Base-by-base conservation (phyloP, 30 jellyfish, hydroid and myxozoan species). In the Aurelia sp. region DNA sequence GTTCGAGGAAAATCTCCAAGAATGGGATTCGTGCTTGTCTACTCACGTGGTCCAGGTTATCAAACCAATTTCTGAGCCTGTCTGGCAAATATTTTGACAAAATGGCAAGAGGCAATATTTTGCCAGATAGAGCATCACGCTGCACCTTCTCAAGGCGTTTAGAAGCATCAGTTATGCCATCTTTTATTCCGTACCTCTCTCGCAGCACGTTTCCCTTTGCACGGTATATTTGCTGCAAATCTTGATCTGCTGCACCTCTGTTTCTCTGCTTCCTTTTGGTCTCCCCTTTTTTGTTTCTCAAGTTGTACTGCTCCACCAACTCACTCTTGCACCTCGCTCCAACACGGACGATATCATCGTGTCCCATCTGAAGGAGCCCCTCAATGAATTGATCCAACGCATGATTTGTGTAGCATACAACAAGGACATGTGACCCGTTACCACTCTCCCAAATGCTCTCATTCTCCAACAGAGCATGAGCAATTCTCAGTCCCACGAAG, bases 311-410 rank as follows among this genome's bases (percentile, higher is more conserved):
- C 50, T 84, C 92, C 77, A 91, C 63, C 2, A 44, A 74, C 60
- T 91, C 96, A 64, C 88, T 80, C 0, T 66, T 44, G 79, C 90
- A 75, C 20, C 98, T 70, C 9, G 91, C 92, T 4, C 98, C 98
- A 55, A 87, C 92, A 24, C 98, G 74, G 53, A 92, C 64, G 51
- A 92, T 33, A 16, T 68, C 76, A 13, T 48, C 55, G 70, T 92
- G 97, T 8, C 95, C 95, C 88, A 80, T 60, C 50, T 71, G 68
- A 22, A 93, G 9, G 59, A 91, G 68, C 12, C 96, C 96, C 63
- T 81, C 84, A 62, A 88, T 27, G 68, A 87, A 93, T 78, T 88
- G 96, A 84, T 93, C 98, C 31, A 93, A 81, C 19, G 98, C 98
- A 70, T 88, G 97, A 50, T 93, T 93, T 20, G 98, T 93, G 84